Base-by-base conservation (phyloP, 2,888 invertebrate genomes). In the Tachina fera region DNA sequence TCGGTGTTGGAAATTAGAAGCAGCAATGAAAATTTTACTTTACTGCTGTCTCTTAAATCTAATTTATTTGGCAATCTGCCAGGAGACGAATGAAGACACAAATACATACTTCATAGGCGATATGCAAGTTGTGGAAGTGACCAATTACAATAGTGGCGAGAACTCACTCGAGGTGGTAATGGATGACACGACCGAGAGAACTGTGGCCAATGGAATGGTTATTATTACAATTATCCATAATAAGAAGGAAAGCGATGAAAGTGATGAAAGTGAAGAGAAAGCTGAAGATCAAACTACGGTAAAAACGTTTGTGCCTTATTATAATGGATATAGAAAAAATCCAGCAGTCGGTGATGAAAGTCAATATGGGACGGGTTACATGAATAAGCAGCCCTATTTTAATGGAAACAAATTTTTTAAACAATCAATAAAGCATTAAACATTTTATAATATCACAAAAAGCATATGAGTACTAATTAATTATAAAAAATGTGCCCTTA, bases 21-120 rank as follows among this genome's bases (percentile, higher is more conserved):
- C 13, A 49, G 61, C 39, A 31, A 61, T 72, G 72, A 31, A 49
- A 61, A 13, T 72, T 22, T 4, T 61, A 39, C 1, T 61, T 22
- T 72, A 19, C 31, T 72, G 13, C 14, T n/a, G 72, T 19, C 16
- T 72, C 2, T 49, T 49, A 9, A 60, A 4, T 13, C 9, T 72
- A 13, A 10, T 61, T 9, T 4, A 9, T 41, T 49, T 72, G 39
- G n/a, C 60, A 0, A 39, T n/a, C 5, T 49, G 31, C 13, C 31
- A 39, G 10, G 19, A 51, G 0, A 13, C 68, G 39, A 13, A 10
- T 41, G 1, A 16, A 6, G 41, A 51, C 0, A 13, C 68, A 16
- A 13, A 10, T 41, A 9, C 39, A 13, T 51, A 68, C 13, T 9
- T 10, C 3, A 10, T 39, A 39, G 16, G 19, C 51, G 68, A 13